These are phyloP conservation scores for Sussaba pulchella DNA, from an alignment of 2,888 invertebrate species.

Conservation along the genomic window DNA sequence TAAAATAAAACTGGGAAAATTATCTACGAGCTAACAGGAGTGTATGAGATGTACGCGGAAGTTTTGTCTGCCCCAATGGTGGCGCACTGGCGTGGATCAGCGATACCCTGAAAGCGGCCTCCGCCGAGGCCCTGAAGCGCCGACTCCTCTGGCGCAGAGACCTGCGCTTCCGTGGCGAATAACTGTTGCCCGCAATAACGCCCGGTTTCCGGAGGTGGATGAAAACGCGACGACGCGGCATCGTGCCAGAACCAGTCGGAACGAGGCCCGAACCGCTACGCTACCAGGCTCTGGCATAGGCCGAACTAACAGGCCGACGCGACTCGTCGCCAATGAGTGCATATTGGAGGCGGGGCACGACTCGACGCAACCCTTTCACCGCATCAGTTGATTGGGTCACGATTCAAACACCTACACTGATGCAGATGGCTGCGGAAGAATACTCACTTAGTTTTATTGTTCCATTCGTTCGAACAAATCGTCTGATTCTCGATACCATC, in stretches of 20 bases:
- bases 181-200: conserved; percentile 66
- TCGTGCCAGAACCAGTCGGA: conserved; percentile 79
- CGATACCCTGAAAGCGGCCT: conserved; percentile 50
- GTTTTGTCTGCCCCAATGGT: conserved; percentile 27
- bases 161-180: conserved; percentile 63
- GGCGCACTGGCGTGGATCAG: conserved; percentile 59
- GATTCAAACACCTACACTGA: conserved; percentile 24
- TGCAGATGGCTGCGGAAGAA: neutral
- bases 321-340: conserved; percentile 82
- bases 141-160: conserved; percentile 60
- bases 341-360: conserved; percentile 82
- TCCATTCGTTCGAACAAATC: neutral
- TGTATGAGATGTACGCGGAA: conserved; percentile 25
- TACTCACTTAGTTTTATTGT: neutral
- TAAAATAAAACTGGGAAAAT: conserved; percentile 10
- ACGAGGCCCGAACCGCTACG: conserved; percentile 73
- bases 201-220: conserved; percentile 60
- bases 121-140: conserved; percentile 45
- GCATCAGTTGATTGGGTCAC: conserved; percentile 38
- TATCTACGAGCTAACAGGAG: conserved; percentile 8
- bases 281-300: conserved; percentile 77
- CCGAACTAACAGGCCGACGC: conserved; percentile 82
- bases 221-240: conserved; percentile 80
- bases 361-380: conserved; percentile 69
- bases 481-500: neutral